Conservation (phyloP, 2,888 invertebrate species). For the Habrosyne pyritoides region DNA sequence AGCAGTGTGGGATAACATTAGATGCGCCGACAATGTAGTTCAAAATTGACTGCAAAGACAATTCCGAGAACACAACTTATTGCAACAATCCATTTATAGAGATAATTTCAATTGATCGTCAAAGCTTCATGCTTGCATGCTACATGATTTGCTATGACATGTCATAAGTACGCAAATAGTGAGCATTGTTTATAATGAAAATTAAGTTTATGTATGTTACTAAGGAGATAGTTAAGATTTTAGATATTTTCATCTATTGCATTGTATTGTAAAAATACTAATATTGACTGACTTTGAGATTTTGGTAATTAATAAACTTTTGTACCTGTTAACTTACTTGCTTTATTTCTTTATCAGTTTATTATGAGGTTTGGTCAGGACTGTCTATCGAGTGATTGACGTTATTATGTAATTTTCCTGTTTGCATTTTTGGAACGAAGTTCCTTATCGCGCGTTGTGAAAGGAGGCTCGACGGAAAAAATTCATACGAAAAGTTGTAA, state of each 20-base stretch:
- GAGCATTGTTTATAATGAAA: background rate
- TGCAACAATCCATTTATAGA: background rate
- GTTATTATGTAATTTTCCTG: too few species aligned
- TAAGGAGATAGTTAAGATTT: background rate
- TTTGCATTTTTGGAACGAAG: too few species aligned
- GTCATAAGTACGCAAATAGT: background rate
- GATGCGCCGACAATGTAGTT: too few species aligned
- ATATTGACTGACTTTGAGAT: conserved; percentile 57
- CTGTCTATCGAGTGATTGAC: too few species aligned
- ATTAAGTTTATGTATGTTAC: background rate
- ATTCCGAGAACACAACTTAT: too few species aligned
- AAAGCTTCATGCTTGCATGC: too few species aligned
- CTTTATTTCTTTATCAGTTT: background rate
- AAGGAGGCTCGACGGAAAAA: too few species aligned
- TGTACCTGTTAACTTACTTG: conserved; percentile 57
- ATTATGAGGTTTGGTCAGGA: too few species aligned
- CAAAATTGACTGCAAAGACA: too few species aligned
- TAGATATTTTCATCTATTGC: conserved; percentile 11
- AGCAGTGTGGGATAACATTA: too few species aligned
- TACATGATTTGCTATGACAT: background rate
- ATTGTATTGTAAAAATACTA: conserved; percentile 31
- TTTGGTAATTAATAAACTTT: conserved; percentile 58
- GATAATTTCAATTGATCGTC: background rate
- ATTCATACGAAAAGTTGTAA: too few species aligned
- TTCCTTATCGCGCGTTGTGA: too few species aligned